These are phyloP conservation scores for Cephalophus harveyi DNA, from an alignment of 2,113 vertebrate genomes.

Conservation along the genomic window DNA sequence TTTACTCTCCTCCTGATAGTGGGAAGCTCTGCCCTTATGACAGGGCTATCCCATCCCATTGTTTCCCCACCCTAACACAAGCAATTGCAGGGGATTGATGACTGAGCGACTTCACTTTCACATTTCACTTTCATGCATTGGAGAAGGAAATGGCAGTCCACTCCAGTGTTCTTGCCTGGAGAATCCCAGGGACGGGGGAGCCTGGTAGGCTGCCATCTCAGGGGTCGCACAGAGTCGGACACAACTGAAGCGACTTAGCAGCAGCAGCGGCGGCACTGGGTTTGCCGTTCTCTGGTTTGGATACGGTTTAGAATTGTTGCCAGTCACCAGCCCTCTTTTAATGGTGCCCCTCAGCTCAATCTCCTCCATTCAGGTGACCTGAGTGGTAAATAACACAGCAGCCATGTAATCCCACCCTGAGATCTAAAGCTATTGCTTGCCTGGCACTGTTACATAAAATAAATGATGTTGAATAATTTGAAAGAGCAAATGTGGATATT, in stretches of 20 bases:
- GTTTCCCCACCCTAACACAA: background rate
- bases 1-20: background rate
- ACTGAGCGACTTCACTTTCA: no score
- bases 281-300: background rate
- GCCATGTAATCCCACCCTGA: background rate
- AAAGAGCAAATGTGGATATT: constrained; percentile 12
- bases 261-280: background rate
- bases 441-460: background rate
- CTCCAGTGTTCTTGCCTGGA: no score
- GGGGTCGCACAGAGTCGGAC: no score
- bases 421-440: background rate
- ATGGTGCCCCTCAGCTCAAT: background rate
- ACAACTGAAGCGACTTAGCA: no score
- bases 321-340: no score
- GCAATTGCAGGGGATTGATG: background rate
- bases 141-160: no score
- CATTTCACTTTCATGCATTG: no score
- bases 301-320: background rate
- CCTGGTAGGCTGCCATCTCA: no score
- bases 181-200: no score
- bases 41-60: no score
- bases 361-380: background rate
- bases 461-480: background rate
- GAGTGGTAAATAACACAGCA: background rate
- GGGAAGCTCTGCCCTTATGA: background rate